Percentiles rank a stretch among this genome's conserved stretches.
Conservation (phyloP, 2,113 vertebrate species). For the Etia nguti region DNA sequence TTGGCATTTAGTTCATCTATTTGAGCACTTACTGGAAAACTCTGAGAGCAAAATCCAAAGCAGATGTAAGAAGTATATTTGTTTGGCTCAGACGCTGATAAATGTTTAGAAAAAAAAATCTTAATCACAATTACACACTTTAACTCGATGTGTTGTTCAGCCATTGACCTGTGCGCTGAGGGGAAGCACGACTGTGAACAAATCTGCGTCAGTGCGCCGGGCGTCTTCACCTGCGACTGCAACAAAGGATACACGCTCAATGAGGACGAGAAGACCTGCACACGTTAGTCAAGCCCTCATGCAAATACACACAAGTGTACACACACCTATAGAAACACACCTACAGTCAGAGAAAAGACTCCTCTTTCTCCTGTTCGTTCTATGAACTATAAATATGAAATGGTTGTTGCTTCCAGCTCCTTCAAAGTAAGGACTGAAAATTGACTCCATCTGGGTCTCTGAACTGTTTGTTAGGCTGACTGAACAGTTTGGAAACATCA, state of each 20-base stretch:
- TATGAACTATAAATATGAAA: fast-evolving
- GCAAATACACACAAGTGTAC: not conserved
- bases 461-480: not conserved
- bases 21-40: not conserved
- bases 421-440: not conserved
- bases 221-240: constrained; percentile 78
- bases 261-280: constrained; percentile 64
- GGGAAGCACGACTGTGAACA: constrained; percentile 83
- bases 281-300: constrained; percentile 46
- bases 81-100: not conserved
- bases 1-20: not conserved
- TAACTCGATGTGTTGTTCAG: constrained; percentile 57
- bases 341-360: not conserved
- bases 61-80: not conserved
- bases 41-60: not conserved
- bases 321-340: not conserved
- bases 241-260: constrained; percentile 76
- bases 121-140: not conserved
- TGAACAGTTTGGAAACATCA: not conserved
- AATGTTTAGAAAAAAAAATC: fast-evolving
- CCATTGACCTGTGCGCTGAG: constrained; percentile 75
- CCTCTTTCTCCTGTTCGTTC: not conserved
- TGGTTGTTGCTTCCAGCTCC: not conserved
- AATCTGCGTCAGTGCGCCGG: constrained; percentile 73
- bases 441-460: not conserved